A percentile compares a stretch with the other conserved stretches of the same genome.
Evolutionary conservation across 2,797 vertebrate genomes (phyloP).

Genomic region (Sorex maritimensis): DNA sequence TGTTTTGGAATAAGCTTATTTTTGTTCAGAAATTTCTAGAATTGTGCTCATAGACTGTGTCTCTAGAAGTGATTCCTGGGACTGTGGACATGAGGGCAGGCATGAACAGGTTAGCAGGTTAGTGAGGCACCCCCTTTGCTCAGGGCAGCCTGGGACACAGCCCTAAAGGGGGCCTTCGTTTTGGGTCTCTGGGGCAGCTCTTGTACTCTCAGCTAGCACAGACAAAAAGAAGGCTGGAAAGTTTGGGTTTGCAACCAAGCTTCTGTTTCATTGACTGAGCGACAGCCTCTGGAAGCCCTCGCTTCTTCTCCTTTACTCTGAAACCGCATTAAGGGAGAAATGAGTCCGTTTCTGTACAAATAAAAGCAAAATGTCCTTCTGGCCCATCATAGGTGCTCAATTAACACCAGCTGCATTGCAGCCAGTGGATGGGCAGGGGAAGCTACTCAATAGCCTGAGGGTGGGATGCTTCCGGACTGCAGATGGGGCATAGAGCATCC

Average conservation of each 20-base stretch:
- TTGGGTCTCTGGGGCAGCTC: conserved; percentile 2
- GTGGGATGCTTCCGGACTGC: background rate
- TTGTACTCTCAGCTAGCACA: background rate
- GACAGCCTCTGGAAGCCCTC: background rate
- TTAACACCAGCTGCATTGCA: background rate
- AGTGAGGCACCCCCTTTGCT: background rate
- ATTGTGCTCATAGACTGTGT: background rate
- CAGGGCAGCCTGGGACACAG: background rate
- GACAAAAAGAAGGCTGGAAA: background rate
- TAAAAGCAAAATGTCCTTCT: background rate
- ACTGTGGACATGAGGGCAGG: background rate
- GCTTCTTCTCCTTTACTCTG: background rate
- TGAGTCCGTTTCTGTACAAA: background rate
- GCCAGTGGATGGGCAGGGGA: background rate
- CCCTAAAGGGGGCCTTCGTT: background rate
- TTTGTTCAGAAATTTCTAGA: conserved; percentile 9
- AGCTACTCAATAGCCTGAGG: background rate
- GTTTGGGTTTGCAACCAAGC: background rate
- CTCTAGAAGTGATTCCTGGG: background rate
- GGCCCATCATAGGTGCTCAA: background rate
- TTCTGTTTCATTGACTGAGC: background rate
- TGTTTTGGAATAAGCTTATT: background rate
- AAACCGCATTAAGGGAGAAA: conserved; percentile 7
- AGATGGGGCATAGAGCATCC: background rate
- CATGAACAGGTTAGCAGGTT: background rate